These are phyloP conservation scores for Scolopax mira DNA, from an alignment of 2,113 vertebrate genomes.

Conservation along the genomic window DNA sequence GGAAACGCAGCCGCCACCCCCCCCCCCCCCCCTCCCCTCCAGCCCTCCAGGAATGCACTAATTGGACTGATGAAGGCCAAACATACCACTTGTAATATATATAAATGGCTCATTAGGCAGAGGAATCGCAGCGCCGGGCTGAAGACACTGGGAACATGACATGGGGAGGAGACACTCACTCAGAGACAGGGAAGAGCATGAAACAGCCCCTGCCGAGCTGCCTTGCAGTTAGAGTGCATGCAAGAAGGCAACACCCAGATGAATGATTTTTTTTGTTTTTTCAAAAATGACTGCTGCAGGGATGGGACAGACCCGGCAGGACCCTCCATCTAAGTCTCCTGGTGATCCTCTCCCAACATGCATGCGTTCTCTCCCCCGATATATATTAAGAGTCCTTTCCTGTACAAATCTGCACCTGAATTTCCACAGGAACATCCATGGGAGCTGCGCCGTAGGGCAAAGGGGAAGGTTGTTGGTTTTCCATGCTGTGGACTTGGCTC, in stretches of 20 bases:
- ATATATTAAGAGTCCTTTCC: fast-evolving
- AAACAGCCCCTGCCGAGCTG: neutral
- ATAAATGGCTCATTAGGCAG: conserved; percentile 67
- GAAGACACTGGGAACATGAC: conserved; percentile 59
- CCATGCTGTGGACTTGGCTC: neutral
- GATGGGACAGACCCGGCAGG: neutral
- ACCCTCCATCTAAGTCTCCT: neutral
- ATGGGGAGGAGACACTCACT: neutral
- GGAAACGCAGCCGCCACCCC: neutral
- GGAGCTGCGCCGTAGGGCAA: fast-evolving
- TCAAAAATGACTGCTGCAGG: neutral
- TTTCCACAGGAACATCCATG: neutral
- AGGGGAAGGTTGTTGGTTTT: neutral
- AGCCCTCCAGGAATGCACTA: conserved; percentile 66
- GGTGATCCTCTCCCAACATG: neutral
- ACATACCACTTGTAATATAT: conserved; percentile 63
- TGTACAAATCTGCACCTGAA: neutral
- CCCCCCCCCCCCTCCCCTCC: neutral
- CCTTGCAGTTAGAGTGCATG: neutral
- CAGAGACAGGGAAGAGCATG: neutral
- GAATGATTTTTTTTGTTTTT: neutral
- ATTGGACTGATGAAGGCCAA: conserved; percentile 65
- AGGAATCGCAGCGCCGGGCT: conserved; percentile 13
- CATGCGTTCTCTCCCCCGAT: fast-evolving
- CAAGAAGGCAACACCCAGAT: neutral